Conservation (phyloP, 2,113 vertebrate genomes). For the Hyperoodon ampullatus region DNA sequence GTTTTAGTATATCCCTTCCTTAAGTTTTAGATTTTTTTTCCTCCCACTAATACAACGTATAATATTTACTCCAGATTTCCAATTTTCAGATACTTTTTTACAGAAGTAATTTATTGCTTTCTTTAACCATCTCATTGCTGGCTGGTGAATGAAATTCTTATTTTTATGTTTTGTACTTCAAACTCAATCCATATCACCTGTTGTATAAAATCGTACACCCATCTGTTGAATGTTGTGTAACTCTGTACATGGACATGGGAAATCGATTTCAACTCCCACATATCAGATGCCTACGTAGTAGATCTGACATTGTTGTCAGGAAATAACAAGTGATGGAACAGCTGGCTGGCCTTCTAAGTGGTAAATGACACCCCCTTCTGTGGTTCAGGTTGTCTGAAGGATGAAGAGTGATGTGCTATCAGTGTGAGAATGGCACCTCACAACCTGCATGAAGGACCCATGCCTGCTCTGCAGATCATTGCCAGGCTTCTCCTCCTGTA, state of each 20-base stretch:
- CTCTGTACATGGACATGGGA: neutral
- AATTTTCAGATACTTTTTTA: neutral
- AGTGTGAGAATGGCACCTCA: neutral
- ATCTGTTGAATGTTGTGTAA: neutral
- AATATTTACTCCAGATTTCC: neutral
- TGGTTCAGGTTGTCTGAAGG: neutral
- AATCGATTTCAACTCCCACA: neutral
- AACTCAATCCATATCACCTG: neutral
- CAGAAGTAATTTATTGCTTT: neutral
- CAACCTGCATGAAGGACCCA: neutral
- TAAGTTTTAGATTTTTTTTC: neutral
- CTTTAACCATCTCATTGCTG: neutral
- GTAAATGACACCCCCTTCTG: fast-evolving
- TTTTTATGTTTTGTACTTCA: neutral
- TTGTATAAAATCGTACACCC: neutral
- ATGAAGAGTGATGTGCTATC: neutral
- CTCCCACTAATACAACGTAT: neutral
- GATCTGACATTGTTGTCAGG: neutral
- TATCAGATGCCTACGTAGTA: neutral
- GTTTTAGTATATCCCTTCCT: neutral
- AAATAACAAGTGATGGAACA: neutral
- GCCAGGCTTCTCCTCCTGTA: neutral
- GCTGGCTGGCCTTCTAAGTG: neutral
- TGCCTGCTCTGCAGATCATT: neutral
- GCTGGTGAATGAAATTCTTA: neutral